A percentile compares a stretch with the other conserved stretches of the same genome.
phyloP scores from a whole-genome alignment of 2,888 invertebrate species.

The Caenorhabditis sp. region DNA sequence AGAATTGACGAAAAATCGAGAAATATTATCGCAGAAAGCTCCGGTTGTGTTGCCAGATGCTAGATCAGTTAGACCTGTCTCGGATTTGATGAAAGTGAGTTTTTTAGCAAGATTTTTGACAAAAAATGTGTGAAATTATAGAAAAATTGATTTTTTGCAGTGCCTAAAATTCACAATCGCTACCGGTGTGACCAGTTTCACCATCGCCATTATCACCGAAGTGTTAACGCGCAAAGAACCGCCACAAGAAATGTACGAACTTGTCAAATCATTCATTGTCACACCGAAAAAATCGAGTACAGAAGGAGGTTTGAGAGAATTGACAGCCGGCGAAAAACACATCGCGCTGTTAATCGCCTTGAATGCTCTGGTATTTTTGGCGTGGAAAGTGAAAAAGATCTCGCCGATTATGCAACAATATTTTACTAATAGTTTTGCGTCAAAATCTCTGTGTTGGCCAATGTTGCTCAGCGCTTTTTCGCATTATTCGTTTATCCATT shows the following conservation, averaged over 20 bases:
- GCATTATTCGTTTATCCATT: slow-evolving; percentile 85
- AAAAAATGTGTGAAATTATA: background rate
- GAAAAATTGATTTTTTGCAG: slow-evolving; percentile 5
- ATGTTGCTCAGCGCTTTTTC: slow-evolving; percentile 95
- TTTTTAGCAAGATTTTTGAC: too few relatives aligned
- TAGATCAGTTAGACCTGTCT: slow-evolving; percentile 20
- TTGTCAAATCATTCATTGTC: slow-evolving; percentile 32
- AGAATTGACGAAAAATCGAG: slow-evolving; percentile 33
- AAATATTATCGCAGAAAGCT: background rate
- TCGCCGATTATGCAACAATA: slow-evolving; percentile 62
- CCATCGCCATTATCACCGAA: slow-evolving; percentile 26
- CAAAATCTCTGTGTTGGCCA: slow-evolving; percentile 80
- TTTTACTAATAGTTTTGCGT: slow-evolving; percentile 67
- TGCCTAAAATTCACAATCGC: slow-evolving; percentile 27
- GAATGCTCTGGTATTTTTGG: slow-evolving; percentile 42
- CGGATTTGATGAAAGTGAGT: slow-evolving; percentile 25
- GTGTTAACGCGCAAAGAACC: slow-evolving; percentile 10
- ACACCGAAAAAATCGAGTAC: background rate
- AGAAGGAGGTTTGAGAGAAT: slow-evolving; percentile 15
- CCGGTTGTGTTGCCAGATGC: slow-evolving; percentile 15
- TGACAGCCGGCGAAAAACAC: slow-evolving; percentile 51
- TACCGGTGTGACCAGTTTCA: slow-evolving; percentile 21
- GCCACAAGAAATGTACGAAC: slow-evolving; percentile 18
- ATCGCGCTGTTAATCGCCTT: slow-evolving; percentile 31
- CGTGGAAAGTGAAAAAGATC: slow-evolving; percentile 57